A percentile compares a stretch with the other conserved stretches of the same genome.
phyloP scores from a whole-genome alignment of 2,113 vertebrate species.

The Cyprinodon brontotheroides region DNA sequence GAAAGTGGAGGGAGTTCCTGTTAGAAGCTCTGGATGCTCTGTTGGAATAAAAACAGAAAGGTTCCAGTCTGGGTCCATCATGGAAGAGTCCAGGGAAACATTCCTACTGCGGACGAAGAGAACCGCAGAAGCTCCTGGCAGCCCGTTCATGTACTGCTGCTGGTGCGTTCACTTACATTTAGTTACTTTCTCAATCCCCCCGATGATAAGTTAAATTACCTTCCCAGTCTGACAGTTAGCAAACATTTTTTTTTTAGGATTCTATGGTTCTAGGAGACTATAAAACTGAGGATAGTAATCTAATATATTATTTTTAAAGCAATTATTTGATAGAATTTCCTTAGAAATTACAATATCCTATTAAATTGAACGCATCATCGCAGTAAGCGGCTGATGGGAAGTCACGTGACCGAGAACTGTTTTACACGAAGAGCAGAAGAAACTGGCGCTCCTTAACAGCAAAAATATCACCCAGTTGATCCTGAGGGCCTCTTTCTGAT shows the following conservation, averaged over 20 bases:
- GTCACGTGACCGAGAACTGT: constrained; percentile 40
- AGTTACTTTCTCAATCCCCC: neutral
- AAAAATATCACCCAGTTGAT: too few relatives aligned
- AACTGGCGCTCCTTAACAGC: too few relatives aligned
- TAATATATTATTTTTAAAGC: too few relatives aligned
- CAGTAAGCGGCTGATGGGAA: neutral
- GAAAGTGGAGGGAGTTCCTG: neutral
- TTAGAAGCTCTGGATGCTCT: neutral
- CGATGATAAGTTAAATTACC: neutral
- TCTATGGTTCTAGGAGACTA: neutral
- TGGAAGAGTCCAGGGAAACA: neutral
- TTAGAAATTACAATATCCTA: too few relatives aligned
- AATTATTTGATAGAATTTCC: too few relatives aligned
- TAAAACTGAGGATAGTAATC: too few relatives aligned
- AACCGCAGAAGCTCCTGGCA: neutral
- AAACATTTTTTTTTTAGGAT: neutral
- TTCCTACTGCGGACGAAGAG: neutral
- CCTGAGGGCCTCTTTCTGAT: too few relatives aligned
- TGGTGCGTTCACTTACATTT: neutral
- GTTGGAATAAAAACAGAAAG: neutral
- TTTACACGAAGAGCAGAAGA: neutral
- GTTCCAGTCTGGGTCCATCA: neutral
- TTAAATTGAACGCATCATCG: constrained; percentile 26
- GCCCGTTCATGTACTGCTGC: neutral
- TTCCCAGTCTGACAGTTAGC: neutral